A percentile compares a stretch with the other conserved stretches of the same genome.
Evolutionary conservation across 2,113 vertebrate genomes (phyloP).

Genomic region (Peucedramus taeniatus): DNA sequence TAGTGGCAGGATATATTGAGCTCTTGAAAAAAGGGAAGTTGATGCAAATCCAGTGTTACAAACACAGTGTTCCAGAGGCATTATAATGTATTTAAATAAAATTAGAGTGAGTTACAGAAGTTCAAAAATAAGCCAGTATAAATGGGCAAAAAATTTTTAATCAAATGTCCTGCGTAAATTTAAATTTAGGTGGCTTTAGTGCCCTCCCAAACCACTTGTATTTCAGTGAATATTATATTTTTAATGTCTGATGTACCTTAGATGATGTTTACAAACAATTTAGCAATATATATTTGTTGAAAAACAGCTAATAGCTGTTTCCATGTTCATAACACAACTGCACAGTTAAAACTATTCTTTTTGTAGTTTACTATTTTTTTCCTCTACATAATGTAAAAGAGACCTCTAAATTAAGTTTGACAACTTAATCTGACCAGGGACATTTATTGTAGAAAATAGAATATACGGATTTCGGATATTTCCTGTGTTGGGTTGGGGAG

Average conservation of each 20-base stretch:
- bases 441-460: not conserved
- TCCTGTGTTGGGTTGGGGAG: not conserved
- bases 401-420: not conserved
- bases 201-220: not conserved
- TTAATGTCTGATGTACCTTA: not conserved
- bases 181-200: not conserved
- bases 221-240: not conserved
- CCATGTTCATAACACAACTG: not conserved
- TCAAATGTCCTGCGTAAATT: not conserved
- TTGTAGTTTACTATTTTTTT: not conserved
- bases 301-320: not conserved
- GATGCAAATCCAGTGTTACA: not conserved
- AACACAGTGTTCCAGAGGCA: not conserved
- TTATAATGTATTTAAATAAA: not conserved
- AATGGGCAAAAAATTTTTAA: not conserved
- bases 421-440: not conserved
- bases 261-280: not conserved
- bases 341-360: not conserved
- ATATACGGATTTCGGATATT: not conserved
- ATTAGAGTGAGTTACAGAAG: not conserved
- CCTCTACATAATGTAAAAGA: not conserved
- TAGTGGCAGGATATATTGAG: not conserved
- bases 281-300: not conserved
- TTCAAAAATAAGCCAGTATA: not conserved
- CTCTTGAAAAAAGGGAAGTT: not conserved